These are phyloP conservation scores for Drosophila kuntzei DNA, from an alignment of 2,888 invertebrate genomes.

Conservation along the genomic window DNA sequence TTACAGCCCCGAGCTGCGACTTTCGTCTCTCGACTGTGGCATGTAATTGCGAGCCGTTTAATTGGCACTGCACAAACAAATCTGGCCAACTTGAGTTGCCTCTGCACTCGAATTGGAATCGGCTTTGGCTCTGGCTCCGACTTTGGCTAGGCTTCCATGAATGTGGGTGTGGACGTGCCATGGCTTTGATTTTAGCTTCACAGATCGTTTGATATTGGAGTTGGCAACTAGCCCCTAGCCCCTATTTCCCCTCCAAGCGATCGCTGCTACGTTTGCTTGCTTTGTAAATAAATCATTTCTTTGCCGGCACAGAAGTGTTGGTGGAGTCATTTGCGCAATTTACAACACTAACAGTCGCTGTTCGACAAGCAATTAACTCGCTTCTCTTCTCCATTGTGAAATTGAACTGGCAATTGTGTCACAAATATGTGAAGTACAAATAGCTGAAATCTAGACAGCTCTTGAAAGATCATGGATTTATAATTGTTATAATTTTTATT, in stretches of 20 bases:
- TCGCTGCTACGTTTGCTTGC: slow-evolving; percentile 55
- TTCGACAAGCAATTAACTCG: slow-evolving; percentile 79
- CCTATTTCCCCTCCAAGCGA: neutral
- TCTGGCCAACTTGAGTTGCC: slow-evolving; percentile 18
- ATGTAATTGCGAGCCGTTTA: slow-evolving; percentile 62
- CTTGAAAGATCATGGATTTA: neutral
- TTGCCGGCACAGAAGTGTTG: slow-evolving; percentile 40
- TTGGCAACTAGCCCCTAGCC: slow-evolving; percentile 10
- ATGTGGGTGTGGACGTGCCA: slow-evolving; percentile 55
- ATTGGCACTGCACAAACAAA: slow-evolving; percentile 57
- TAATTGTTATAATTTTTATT: neutral
- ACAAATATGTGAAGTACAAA: slow-evolving; percentile 11
- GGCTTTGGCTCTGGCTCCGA: slow-evolving; percentile 1
- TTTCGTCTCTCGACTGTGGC: slow-evolving; percentile 23
- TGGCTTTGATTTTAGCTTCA: slow-evolving; percentile 64
- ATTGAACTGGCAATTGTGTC: slow-evolving; percentile 12
- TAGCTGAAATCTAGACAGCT: neutral
- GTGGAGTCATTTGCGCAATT: slow-evolving; percentile 67
- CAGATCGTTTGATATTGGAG: slow-evolving; percentile 76
- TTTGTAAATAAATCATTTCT: slow-evolving; percentile 75
- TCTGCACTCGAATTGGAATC: slow-evolving; percentile 50
- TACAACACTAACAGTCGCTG: slow-evolving; percentile 71
- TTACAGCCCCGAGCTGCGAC: slow-evolving; percentile 2
- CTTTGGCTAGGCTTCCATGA: neutral
- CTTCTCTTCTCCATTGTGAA: slow-evolving; percentile 29